Percentiles rank a stretch among this genome's conserved stretches.
Evolutionary conservation across 2,113 vertebrate genomes (phyloP).

Genomic region (Brachionichthys hirsutus): DNA sequence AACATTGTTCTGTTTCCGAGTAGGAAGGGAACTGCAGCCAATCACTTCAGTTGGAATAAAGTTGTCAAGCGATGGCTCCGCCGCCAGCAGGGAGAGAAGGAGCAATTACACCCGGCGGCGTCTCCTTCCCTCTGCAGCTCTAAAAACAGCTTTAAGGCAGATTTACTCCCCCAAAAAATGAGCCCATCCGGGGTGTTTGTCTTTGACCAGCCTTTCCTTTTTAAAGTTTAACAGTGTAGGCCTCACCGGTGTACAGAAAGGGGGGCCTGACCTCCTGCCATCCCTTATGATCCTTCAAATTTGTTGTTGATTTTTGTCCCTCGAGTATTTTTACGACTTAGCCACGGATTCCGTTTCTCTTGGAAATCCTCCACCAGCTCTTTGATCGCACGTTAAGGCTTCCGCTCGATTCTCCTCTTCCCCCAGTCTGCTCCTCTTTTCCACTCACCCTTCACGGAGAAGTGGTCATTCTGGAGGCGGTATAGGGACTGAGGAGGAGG

Average conservation of each 20-base stretch:
- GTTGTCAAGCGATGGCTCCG: not conserved
- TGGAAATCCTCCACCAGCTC: constrained; percentile 9
- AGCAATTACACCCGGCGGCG: not conserved
- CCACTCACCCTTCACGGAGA: constrained; percentile 15
- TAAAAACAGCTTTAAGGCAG: not conserved
- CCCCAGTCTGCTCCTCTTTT: constrained; percentile 14
- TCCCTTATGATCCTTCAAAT: constrained; percentile 1
- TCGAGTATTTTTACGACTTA: constrained; percentile 2
- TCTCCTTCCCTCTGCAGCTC: not conserved
- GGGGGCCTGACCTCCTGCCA: not conserved
- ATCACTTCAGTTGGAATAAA: not conserved
- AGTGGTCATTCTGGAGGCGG: constrained; percentile 25
- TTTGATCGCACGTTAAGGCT: constrained; percentile 32
- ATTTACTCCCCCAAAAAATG: not conserved
- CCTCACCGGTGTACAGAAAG: too few relatives aligned
- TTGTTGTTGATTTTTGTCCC: constrained; percentile 1
- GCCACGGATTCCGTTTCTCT: not conserved
- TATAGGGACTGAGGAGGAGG: constrained; percentile 11
- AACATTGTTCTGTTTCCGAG: not conserved
- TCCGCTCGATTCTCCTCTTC: not conserved
- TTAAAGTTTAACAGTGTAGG: too few relatives aligned
- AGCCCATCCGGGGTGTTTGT: constrained; percentile 1
- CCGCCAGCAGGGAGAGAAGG: not conserved
- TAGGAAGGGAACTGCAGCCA: not conserved
- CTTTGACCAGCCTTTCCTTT: not conserved